Base-by-base conservation (phyloP, 2,113 vertebrate genomes). In the Oxyura jamaicensis region DNA sequence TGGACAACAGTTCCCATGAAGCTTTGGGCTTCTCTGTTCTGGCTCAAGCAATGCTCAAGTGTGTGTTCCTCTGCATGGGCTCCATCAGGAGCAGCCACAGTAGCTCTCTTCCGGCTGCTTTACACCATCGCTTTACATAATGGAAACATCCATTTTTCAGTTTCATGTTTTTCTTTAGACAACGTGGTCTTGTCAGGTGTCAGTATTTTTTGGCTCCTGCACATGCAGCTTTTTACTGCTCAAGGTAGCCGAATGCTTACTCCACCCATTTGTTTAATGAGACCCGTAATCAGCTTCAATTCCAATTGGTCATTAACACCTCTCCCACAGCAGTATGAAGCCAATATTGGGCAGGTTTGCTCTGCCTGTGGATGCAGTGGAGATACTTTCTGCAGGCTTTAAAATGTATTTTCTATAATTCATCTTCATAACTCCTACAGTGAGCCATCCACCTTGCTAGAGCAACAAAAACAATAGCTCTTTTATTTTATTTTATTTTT, bases 281-380 rank as follows among this genome's bases (percentile, higher is more conserved):
- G 83, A 93, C 60, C 52, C 88, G 83, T 85, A 96, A 95, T 95
- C 91, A 91, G 20, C 73, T 92, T 84, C 88, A 89, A 52, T 90
- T 95, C 88, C 88, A 94, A 81, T 90, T 88, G 79, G 80, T 91
- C 88, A 92, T 97, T 96, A 96, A 78, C 91, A 95, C 90, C 72
- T 93, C 93, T 93, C 83, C 88, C 95, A 92, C 69, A 93, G 80
- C 56, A 88, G 81, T 42, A 35, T 0, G 3, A 80, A 96, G 48
- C 42, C 88, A 94, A 93, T 96, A 95, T 75, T 93, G 60, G 42
- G 48, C 83, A 90, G 85, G 83, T 86, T 96, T 94, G 20, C 72
- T 81, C 36, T 78, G 75, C 94, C 42, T 96, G 95, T 91, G 68
- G 95, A 95, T 56, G 95, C 68, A 90, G 4, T 36, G 33, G 35